Percentiles rank a stretch among this genome's conserved stretches.
phyloP scores from a whole-genome alignment of 1,140 invertebrate species.

The Drosophila pectinifera region DNA sequence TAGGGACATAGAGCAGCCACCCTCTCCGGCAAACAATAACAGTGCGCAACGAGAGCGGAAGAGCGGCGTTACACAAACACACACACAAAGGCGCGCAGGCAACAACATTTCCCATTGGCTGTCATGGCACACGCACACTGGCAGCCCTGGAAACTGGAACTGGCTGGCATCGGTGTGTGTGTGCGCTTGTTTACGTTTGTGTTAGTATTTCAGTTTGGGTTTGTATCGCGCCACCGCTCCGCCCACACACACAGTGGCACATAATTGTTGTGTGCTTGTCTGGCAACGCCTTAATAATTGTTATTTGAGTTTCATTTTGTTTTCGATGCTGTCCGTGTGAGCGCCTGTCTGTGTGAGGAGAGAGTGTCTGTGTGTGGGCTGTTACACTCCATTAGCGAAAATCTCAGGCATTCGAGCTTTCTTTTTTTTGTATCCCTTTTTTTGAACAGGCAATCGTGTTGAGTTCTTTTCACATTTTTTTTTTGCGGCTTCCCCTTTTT shows the following conservation, averaged over 20 bases:
- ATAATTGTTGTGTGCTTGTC: conserved; percentile 81
- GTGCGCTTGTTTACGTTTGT: conserved; percentile 37
- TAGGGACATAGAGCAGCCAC: conserved; percentile 48
- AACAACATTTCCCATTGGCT: conserved; percentile 84
- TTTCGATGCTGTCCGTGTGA: conserved; percentile 27
- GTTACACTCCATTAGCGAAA: conserved; percentile 79
- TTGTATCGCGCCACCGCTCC: conserved; percentile 65
- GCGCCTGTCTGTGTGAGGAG: conserved; percentile 9
- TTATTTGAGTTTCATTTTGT: conserved; percentile 84
- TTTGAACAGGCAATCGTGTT: conserved; percentile 19
- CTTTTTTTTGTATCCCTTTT: conserved; percentile 77
- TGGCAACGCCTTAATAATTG: conserved; percentile 85
- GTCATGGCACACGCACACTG: too few relatives aligned
- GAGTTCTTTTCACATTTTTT: conserved; percentile 26
- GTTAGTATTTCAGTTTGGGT: conserved; percentile 57
- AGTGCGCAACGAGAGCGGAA: conserved; percentile 67
- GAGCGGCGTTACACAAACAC: conserved; percentile 71
- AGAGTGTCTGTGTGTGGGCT: conserved; percentile 52
- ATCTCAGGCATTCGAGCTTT: conserved; percentile 72
- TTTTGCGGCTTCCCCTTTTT: conserved; percentile 18
- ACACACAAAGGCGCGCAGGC: conserved; percentile 49
- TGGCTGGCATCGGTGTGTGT: conserved; percentile 40
- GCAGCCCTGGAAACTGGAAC: conserved; percentile 74
- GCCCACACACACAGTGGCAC: conserved; percentile 72
- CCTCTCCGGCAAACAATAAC: conserved; percentile 67